Evolutionary conservation across 2,888 invertebrate species (phyloP).

Genomic region (Pollenia amentaria): DNA sequence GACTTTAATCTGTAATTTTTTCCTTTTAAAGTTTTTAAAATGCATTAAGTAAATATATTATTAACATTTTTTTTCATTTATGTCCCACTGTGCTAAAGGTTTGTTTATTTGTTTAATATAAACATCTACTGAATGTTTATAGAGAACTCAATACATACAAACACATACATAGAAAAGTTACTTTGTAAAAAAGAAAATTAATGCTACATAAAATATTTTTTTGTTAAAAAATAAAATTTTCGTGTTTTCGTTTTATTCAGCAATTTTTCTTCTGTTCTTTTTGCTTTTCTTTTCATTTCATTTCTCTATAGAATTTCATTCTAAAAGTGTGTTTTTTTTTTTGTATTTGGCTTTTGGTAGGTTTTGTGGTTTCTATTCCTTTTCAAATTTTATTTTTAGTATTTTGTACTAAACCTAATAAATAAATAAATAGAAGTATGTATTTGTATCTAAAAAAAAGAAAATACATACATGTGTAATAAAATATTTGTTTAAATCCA

Average conservation of each 20-base stretch:
- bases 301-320: too few species aligned
- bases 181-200: constrained; percentile 1
- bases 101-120: constrained; percentile 14
- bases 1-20: too few species aligned
- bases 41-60: neutral
- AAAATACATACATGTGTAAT: too few species aligned
- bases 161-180: neutral
- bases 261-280: constrained; percentile 12
- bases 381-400: too few species aligned
- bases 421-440: too few species aligned
- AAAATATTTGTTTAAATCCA: too few species aligned
- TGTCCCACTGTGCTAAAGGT: neutral
- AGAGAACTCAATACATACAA: too few species aligned
- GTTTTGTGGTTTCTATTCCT: too few species aligned
- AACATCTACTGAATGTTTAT: neutral
- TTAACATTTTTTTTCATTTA: neutral
- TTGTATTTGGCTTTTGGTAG: too few species aligned
- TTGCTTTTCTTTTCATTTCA: neutral
- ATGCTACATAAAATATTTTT: constrained; percentile 26
- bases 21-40: neutral
- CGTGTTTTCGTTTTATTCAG: constrained; percentile 5
- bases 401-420: too few species aligned
- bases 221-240: constrained; percentile 10
- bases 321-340: too few species aligned
- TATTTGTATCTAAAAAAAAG: too few species aligned